Percentiles rank a stretch among this genome's conserved stretches.
phyloP scores from a whole-genome alignment of 2,797 vertebrate genomes.

The Streptopelia turtur region DNA sequence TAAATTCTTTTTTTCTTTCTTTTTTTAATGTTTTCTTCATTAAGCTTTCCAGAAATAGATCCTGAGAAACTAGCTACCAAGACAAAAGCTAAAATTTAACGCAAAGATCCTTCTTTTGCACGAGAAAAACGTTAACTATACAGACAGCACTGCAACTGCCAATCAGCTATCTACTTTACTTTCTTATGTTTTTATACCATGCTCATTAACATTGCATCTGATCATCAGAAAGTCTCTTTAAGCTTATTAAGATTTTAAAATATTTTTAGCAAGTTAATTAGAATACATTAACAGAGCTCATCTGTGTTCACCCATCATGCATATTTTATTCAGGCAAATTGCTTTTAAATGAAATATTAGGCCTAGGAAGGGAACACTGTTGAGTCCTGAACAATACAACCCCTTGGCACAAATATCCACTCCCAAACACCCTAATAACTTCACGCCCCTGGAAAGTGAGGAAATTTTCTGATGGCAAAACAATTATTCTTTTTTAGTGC shows the following conservation, averaged over 20 bases:
- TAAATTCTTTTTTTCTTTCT: not conserved
- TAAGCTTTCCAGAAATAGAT: constrained; percentile 3
- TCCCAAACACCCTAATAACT: not conserved
- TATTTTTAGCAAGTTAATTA: constrained; percentile 76
- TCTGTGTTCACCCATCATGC: constrained; percentile 72
- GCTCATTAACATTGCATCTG: constrained; percentile 69
- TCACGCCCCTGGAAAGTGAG: not conserved
- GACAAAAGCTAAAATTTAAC: constrained; percentile 24
- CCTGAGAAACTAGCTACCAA: constrained; percentile 17
- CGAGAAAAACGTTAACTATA: not conserved
- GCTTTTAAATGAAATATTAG: constrained; percentile 67
- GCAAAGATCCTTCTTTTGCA: not conserved
- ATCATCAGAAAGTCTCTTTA: constrained; percentile 71
- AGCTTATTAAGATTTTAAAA: constrained; percentile 74
- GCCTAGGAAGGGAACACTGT: not conserved
- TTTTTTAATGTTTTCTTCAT: constrained; percentile 16
- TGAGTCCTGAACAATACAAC: constrained; percentile 33
- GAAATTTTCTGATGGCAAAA: not conserved
- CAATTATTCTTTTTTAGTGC: accelerated
- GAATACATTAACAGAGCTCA: constrained; percentile 72
- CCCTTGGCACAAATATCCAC: not conserved
- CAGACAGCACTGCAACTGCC: constrained; percentile 8
- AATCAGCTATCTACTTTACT: constrained; percentile 40
- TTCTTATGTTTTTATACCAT: constrained; percentile 57
- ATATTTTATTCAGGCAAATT: constrained; percentile 71